Evolutionary conservation across 1,140 invertebrate genomes (phyloP), one percentile per base, ranked within the genome.

Genomic region (Camponotus floridanus): DNA sequence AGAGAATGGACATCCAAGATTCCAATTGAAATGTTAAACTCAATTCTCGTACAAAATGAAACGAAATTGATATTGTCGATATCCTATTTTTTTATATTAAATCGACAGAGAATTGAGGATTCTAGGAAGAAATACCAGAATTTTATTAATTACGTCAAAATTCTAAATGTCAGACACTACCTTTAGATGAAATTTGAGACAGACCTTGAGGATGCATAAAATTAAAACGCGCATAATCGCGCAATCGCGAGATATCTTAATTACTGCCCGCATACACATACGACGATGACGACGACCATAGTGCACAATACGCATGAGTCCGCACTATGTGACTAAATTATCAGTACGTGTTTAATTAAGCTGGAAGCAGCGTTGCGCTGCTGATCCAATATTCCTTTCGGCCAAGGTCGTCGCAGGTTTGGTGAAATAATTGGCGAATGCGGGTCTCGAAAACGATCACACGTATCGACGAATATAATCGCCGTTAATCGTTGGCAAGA

Each of bases 191-290:
- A 51, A 87, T 85, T 76, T 21, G 76, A n/a, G 0, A 71, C 13
- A 1, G 31, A 61, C 84, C 62, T 86, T 81, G 85, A 86, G 21
- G 67, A 33, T 21, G 9, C 81, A 36, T 15, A 31, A 48, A 61
- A 74, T 86, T 59, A 55, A 86, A 81, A 81, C 13, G 42, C 42
- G 55, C 68, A 13, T 26, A 39, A 74, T 88, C 85, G 51, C 61
- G 76, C 76, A 76, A 87, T 51, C 18, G 33, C n/a, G 70, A 68
- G 68, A 71, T 86, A 86, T 80, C 76, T 86, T 88, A 88, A 88
- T 88, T 74, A 61, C 61, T 62, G 45, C 84, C 84, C 74, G 86
- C 86, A 87, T 80, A 64, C 18, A 18, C 4, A 39, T 18, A 45
- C 26, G 33, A 42, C 48, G 51, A 55, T 18, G 2, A 7, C 2